These are phyloP conservation scores for Eupelmus urozonus DNA, from an alignment of 2,888 invertebrate species.

Conservation along the genomic window DNA sequence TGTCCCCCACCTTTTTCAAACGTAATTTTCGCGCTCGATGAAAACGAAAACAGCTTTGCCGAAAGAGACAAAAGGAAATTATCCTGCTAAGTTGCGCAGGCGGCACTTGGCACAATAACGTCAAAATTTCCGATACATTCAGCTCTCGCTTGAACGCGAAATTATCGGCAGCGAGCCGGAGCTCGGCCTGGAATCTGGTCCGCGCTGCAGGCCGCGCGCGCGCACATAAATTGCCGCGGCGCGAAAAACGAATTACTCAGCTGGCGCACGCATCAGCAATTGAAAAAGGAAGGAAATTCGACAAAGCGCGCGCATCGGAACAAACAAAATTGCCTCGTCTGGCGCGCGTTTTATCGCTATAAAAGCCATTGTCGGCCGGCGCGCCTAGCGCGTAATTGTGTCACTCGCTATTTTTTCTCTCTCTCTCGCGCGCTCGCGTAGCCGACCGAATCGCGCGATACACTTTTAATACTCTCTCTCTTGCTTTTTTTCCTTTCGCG, in stretches of 20 bases:
- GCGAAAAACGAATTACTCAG: constrained; percentile 13
- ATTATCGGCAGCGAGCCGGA: constrained; percentile 3
- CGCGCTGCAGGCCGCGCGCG: no score
- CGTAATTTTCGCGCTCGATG: no score
- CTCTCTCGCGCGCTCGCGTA: no score
- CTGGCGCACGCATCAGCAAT: constrained; percentile 10
- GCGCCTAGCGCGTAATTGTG: constrained; percentile 45
- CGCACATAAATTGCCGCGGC: constrained; percentile 13
- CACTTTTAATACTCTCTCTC: constrained; percentile 41
- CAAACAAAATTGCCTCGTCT: constrained; percentile 8
- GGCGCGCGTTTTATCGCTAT: constrained; percentile 12
- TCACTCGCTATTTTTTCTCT: no score
- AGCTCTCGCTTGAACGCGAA: no score
- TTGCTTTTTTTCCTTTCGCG: neutral
- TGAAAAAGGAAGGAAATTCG: constrained; percentile 13
- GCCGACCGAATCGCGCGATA: constrained; percentile 42
- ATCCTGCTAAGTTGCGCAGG: neutral
- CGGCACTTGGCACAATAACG: no score
- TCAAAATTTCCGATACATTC: no score
- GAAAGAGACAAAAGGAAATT: no score
- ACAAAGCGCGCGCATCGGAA: constrained; percentile 7
- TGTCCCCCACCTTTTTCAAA: no score
- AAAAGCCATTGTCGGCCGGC: constrained; percentile 23
- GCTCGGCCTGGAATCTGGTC: constrained; percentile 6
- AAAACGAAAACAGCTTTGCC: no score